Base-by-base conservation (phyloP, 2,113 vertebrate species). In the Euleptes europaea region DNA sequence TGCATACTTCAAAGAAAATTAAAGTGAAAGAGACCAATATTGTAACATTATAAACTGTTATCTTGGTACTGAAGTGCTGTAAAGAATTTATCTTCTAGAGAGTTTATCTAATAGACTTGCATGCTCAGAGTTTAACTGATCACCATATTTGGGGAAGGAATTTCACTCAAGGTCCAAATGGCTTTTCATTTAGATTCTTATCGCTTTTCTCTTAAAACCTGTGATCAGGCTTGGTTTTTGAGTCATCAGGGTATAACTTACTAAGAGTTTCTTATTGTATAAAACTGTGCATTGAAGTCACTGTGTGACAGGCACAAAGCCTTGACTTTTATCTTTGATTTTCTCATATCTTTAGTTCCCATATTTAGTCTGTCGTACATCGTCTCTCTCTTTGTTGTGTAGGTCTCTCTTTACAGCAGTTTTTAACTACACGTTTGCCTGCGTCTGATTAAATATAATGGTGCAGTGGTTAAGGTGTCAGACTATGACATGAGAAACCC, bases 141-240 rank as follows among this genome's bases (percentile, higher is more conserved):
- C 15, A 65, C 84, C 57, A 38, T 80, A 80, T 85, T 85, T 85
- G 84, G 84, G 40, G 42, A 80, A 40, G n/a, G 77, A 85, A 80
- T 85, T 63, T 72, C 63, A 79, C 21, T 79, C 51, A 63, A 72
- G n/a, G 10, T 73, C 42, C 33, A 35, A 65, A 23, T 49, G 28
- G 2, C 21, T 35, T 60, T 65, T 75, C 44, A 47, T 79, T 71
- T 31, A 44, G 5, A 40, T n/a, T 60, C 49, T 72, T 63, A 85
- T 85, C 76, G 63, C 51, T 21, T n/a, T 63, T 83, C 57, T 72
- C 42, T n/a, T 23, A 31, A 10, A n/a, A 14, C 51, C 38, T 79
- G 12, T 44, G 23, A 72, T 72, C 40, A 73, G 31, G 42, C 31
- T 26, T 65, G 6, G 67, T 38, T 72, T 73, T 65, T 79, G 31